Evolutionary conservation across 2,888 invertebrate genomes (phyloP).

Genomic region (Agonopterix arenella): DNA sequence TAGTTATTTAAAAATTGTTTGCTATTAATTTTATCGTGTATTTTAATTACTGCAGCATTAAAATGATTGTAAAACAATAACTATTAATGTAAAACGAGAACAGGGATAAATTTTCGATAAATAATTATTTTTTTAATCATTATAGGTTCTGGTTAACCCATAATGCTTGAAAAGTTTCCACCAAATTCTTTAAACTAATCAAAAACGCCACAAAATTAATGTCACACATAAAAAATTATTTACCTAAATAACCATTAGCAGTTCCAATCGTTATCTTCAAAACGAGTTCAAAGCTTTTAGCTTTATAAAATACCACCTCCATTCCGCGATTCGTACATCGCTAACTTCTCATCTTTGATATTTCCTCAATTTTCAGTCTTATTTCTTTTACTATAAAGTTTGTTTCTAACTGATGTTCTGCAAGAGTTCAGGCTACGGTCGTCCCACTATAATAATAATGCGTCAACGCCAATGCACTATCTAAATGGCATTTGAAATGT

Average conservation of each 20-base stretch:
- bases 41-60: not conserved
- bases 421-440: constrained; percentile 1
- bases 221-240: no score
- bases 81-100: no score
- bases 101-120: no score
- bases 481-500: constrained; percentile 73
- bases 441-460: constrained; percentile 55
- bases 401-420: not conserved
- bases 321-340: constrained; percentile 7
- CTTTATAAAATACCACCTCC: constrained; percentile 13
- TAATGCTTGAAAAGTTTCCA: no score
- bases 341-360: not conserved
- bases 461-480: constrained; percentile 68
- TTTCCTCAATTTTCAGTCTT: not conserved
- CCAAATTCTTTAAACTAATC: not conserved
- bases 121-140: no score
- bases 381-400: not conserved
- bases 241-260: no score
- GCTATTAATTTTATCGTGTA: not conserved
- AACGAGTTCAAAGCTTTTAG: no score
- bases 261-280: no score
- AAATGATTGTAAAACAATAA: no score
- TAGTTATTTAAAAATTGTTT: not conserved
- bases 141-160: no score
- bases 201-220: not conserved